Conservation (phyloP, 2,113 vertebrate genomes). For the Ictalurus furcatus region DNA sequence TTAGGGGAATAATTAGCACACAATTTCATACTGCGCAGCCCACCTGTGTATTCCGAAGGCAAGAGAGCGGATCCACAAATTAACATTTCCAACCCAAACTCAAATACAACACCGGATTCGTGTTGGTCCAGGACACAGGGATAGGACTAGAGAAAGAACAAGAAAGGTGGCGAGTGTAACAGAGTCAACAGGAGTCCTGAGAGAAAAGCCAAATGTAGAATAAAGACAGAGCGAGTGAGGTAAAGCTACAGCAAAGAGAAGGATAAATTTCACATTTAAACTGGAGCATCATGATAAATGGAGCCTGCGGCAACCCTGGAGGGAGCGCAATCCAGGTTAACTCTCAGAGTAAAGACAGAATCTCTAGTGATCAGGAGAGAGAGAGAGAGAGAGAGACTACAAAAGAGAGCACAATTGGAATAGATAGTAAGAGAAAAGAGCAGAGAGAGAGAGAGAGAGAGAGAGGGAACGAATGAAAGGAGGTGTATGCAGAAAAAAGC, state of each 20-base stretch:
- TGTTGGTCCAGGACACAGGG: neutral
- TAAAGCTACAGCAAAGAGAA: conserved; percentile 55
- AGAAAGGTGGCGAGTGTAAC: neutral
- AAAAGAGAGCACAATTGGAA: conserved; percentile 1
- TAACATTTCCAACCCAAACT: conserved; percentile 4
- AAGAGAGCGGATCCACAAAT: neutral
- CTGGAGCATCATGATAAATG: conserved; percentile 78
- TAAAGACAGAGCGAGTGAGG: conserved; percentile 56
- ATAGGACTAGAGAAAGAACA: neutral
- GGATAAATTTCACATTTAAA: conserved; percentile 72
- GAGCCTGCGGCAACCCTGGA: conserved; percentile 68
- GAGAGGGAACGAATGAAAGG: conserved; percentile 14
- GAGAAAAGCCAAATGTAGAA: conserved; percentile 31
- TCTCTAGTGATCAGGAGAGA: conserved; percentile 67
- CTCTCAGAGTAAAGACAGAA: conserved; percentile 63
- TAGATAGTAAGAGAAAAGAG: neutral
- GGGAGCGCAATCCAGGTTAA: conserved; percentile 73
- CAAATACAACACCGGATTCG: neutral
- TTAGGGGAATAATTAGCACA: conserved; percentile 21
- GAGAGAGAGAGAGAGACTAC: conserved; percentile 58
- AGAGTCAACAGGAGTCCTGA: conserved; percentile 19
- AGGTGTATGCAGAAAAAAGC: conserved; percentile 11
- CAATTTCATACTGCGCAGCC: neutral
- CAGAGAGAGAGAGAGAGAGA: conserved; percentile 38
- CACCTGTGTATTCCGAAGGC: neutral